Evolutionary conservation across 2,888 invertebrate genomes (phyloP), one percentile per base, ranked within the genome.

Genomic region (Parochlus steinenii): DNA sequence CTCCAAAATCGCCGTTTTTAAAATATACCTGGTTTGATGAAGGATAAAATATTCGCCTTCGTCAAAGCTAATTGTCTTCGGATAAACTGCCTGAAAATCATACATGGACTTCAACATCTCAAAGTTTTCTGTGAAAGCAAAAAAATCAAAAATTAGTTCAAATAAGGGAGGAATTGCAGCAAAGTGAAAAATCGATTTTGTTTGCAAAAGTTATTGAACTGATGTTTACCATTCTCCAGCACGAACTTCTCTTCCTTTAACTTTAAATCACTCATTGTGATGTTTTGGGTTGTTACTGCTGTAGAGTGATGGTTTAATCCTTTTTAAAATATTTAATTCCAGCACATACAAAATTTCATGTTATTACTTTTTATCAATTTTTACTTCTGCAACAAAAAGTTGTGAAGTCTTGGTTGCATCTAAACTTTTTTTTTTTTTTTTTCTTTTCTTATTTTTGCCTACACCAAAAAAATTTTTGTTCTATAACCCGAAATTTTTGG

Each of bases 31-130:
- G 15, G 69, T 75, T 52, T 82, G 82, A 49, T 83, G 75, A 14
- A 85, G 61, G 47, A 78, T 73, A 54, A 85, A 85, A 53, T 72
- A 74, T 53, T 85, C 83, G 41, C 80, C 78, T 49, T 75, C 76
- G 44, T 67, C 67, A 56, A 85, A 85, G 52, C 77, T 80, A 40
- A 85, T 62, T 6, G 85, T 83, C 61, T 82, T 83, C 10, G 81
- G 73, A 49, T 81, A 72, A 30, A 80, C 80, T 37, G 82, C 82
- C 55, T 80, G 78, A 49, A 85, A 85, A 51, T 83, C 81, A 48
- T 83, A 85, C 37, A 81, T 61, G 34, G 81, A 81, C 56, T 77
- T 75, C 23, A 85, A 68, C 81, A 85, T 81, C 57, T 83, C 81
- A 58, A 70, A 67, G 52, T 71, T 71, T 49, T 72, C 79, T 76